Percentiles rank a stretch among this genome's conserved stretches.
Conservation (phyloP, 2,113 vertebrate species). For the Chionomys nivalis region DNA sequence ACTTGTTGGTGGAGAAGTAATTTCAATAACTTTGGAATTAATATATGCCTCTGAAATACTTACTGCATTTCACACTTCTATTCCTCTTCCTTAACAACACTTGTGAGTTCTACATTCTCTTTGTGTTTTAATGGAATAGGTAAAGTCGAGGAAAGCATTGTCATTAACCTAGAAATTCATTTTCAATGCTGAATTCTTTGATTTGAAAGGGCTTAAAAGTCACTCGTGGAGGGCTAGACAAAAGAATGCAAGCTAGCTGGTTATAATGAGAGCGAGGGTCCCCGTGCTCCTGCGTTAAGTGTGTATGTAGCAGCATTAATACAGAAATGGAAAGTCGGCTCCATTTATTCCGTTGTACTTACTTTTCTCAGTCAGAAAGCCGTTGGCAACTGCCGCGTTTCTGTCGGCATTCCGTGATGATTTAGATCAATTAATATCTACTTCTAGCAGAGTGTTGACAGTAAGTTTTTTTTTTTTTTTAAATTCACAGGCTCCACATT, state of each 20-base stretch:
- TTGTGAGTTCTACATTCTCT: neutral
- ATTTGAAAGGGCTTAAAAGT: conserved; percentile 20
- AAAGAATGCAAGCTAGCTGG: conserved; percentile 19
- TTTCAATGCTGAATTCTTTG: conserved; percentile 48
- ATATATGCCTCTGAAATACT: neutral
- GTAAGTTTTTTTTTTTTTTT: conserved; percentile 70
- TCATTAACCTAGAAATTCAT: conserved; percentile 42
- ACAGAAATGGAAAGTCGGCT: conserved; percentile 75
- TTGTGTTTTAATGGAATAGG: neutral
- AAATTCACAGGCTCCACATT: conserved; percentile 76
- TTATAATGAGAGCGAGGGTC: conserved; percentile 29
- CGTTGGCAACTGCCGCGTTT: conserved; percentile 57
- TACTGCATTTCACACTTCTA: neutral
- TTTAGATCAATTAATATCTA: conserved; percentile 83
- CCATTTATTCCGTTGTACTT: conserved; percentile 65
- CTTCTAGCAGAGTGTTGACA: conserved; percentile 77
- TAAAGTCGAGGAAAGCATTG: conserved; percentile 21
- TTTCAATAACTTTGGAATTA: conserved; percentile 53
- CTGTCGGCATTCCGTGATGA: conserved; percentile 65
- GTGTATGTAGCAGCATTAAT: conserved; percentile 69
- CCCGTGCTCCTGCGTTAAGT: conserved; percentile 63
- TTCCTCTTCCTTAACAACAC: neutral
- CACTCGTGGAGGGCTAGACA: neutral
- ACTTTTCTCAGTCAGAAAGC: conserved; percentile 26
- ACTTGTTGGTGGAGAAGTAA: neutral